Conservation (phyloP, 2,113 vertebrate species). For the Holacanthus passer region DNA sequence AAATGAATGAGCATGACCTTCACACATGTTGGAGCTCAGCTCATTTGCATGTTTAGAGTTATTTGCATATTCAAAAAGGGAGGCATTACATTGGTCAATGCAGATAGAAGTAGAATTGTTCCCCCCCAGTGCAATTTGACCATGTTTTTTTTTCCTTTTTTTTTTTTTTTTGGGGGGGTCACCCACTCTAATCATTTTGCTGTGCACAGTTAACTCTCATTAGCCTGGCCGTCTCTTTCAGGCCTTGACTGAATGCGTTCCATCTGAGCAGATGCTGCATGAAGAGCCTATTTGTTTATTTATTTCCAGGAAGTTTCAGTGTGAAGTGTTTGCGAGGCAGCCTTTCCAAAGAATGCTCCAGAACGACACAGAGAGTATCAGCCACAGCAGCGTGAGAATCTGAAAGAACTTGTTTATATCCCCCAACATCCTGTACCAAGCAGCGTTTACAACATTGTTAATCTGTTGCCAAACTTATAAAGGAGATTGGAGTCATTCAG, state of each 20-base stretch:
- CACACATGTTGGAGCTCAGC: constrained; percentile 38
- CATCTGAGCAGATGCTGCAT: constrained; percentile 78
- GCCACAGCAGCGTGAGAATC: constrained; percentile 44
- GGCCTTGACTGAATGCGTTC: constrained; percentile 70
- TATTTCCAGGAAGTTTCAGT: constrained; percentile 70
- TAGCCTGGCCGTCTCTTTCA: constrained; percentile 69
- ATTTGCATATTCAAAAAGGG: constrained; percentile 44
- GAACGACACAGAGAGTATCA: constrained; percentile 37
- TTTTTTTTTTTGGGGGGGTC: constrained; percentile 48
- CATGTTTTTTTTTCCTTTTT: constrained; percentile 1
- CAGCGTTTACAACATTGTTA: constrained; percentile 74
- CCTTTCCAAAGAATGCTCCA: constrained; percentile 58
- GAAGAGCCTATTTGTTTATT: constrained; percentile 75
- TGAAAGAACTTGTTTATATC: constrained; percentile 61
- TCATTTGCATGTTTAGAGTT: constrained; percentile 44
- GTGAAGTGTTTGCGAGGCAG: constrained; percentile 57
- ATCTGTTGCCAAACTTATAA: constrained; percentile 72
- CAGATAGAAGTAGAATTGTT: constrained; percentile 16
- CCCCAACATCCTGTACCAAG: constrained; percentile 53
- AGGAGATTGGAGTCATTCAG: constrained; percentile 70
- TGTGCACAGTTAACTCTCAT: constrained; percentile 75
- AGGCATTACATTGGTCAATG: not conserved
- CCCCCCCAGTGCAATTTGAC: not conserved
- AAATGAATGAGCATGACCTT: constrained; percentile 55
- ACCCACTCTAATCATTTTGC: constrained; percentile 68